Percentiles rank a stretch among this genome's conserved stretches.
phyloP scores from a whole-genome alignment of 35 echinoderm and acorn worm genomes.

The Stichopus chloronotus region DNA sequence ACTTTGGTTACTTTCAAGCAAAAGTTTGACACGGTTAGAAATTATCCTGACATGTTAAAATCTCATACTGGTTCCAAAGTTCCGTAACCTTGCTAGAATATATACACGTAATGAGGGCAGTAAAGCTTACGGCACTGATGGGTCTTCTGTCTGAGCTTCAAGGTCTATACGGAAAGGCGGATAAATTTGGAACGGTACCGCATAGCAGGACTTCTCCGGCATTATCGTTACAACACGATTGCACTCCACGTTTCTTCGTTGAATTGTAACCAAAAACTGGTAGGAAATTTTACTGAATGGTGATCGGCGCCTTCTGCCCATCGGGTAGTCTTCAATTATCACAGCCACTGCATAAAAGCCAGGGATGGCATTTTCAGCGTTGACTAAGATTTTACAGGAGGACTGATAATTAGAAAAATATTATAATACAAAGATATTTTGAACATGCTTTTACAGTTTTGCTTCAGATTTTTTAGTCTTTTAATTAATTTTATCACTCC shows the following conservation, averaged over 20 bases:
- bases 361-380: conserved; percentile 5
- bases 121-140: conserved; percentile 21
- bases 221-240: background rate
- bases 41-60: no score
- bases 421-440: background rate
- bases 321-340: conserved; percentile 1
- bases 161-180: conserved; percentile 16
- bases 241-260: conserved; percentile 24
- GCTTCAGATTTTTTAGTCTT: background rate
- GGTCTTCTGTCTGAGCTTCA: background rate
- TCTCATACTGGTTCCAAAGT: no score
- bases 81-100: no score
- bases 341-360: conserved; percentile 41
- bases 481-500: background rate
- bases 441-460: background rate
- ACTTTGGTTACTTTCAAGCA: no score
- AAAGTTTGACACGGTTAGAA: no score
- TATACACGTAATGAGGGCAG: no score
- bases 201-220: conserved; percentile 26
- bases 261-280: conserved; percentile 39
- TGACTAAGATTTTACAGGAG: conserved; percentile 25
- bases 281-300: conserved; percentile 28
- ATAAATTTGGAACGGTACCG: background rate
- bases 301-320: background rate
- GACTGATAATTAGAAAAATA: background rate